Base-by-base conservation (phyloP, 2,888 invertebrate species). In the Ctenicera cuprea region DNA sequence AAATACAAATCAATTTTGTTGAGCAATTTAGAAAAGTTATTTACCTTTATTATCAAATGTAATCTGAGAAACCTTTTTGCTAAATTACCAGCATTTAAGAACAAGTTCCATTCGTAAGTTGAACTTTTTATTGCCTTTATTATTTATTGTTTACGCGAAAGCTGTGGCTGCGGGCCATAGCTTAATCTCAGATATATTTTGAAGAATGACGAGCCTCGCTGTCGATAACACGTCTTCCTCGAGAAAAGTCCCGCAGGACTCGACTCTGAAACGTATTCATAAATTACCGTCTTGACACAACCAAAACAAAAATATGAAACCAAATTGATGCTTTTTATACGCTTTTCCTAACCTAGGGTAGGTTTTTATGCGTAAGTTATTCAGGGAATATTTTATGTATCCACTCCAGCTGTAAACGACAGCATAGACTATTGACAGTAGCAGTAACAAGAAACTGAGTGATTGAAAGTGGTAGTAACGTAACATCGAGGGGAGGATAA, bases 291-390 rank as follows among this genome's bases (percentile, higher is more conserved):
- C 52, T 52, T 57, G 66, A 37, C 57, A 57, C 41, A 50, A 66
- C 41, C 66, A 66, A 66, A 66, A 67, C 57, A 67, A 67, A 67
- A 67, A 59, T 33, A 66, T 64, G 50, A 38, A 65, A 65, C 52
- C 26, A 65, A 65, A 65, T 50, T 65, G 50, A 41, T 52, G 41
- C n/a, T 52, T 52, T 65, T 52, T 48, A 63, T 48, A 41, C 52
- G 52, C 4, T 16, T 63, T 61, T 37, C 65, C 52, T 52, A 52
- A 67, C 59, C 45, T 45, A 59, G 45, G 63, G 48, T 64, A 64
- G 48, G 33, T 64, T 64, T 30, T 48, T 64, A 48, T 64, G 63
- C 57, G 43, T 45, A 59, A 67, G 43, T 57, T 67, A 67, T 67
- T 59, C 67, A 16, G 41, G 48, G 45, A 52, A 67, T 67, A 67